A percentile compares a stretch with the other conserved stretches of the same genome.
These are phyloP conservation scores for Prosopocoilus inquinatus DNA, from an alignment of 2,888 invertebrate genomes.

Conservation along the genomic window DNA sequence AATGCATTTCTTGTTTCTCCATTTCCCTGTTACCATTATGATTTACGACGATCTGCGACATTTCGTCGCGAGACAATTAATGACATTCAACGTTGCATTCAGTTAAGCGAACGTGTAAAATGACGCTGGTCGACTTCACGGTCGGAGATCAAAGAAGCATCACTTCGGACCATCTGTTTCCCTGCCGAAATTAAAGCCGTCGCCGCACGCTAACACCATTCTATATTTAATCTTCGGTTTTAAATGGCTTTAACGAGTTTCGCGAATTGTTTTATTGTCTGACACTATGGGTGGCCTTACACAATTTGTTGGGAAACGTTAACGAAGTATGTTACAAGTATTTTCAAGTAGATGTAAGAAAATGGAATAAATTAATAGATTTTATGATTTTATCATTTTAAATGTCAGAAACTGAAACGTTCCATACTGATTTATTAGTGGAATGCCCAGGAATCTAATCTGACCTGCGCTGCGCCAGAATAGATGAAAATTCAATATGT, in stretches of 20 bases:
- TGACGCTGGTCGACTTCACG: slow-evolving; percentile 17
- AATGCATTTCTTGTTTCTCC: no score
- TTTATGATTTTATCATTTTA: no score
- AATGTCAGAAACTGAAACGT: no score
- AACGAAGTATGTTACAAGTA: no score
- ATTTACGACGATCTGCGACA: slow-evolving; percentile 27
- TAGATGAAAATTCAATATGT: no score
- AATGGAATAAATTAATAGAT: no score
- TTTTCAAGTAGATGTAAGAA: no score
- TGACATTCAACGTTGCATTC: slow-evolving; percentile 27
- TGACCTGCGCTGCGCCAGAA: no score
- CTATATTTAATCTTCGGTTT: background rate
- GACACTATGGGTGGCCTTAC: background rate
- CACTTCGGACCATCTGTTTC: background rate
- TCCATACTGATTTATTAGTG: no score
- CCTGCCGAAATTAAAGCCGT: background rate
- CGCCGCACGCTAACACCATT: background rate
- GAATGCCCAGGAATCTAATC: no score
- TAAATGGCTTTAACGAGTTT: background rate
- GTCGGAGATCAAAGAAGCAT: background rate
- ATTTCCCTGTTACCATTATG: slow-evolving; percentile 12
- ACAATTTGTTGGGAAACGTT: no score
- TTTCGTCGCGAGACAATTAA: slow-evolving; percentile 28
- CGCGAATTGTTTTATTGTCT: background rate
- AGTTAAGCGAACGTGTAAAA: slow-evolving; percentile 25